Percentiles rank a stretch among this genome's conserved stretches.
Evolutionary conservation across 2,797 vertebrate genomes (phyloP).

Genomic region (Aplochiton taeniatus): DNA sequence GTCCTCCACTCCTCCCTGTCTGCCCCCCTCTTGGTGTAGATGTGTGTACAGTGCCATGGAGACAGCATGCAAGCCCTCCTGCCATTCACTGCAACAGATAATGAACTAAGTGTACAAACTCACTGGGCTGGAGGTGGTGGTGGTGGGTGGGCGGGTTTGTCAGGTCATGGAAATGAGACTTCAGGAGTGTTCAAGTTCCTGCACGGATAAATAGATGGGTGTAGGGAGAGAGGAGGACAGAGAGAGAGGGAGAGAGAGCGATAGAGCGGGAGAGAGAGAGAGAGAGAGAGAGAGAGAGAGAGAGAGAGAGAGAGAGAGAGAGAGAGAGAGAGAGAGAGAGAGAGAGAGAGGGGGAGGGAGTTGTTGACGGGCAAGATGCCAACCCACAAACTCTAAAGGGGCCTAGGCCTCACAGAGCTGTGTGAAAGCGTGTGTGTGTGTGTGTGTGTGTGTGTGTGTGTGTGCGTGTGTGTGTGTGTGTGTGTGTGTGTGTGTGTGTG

Average conservation of each 20-base stretch:
- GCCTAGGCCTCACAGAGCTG: not conserved
- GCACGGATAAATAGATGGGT: not conserved
- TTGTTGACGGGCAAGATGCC: conserved; percentile 69
- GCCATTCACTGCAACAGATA: conserved; percentile 70
- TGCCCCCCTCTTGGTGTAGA: conserved; percentile 1
- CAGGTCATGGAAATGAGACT: conserved; percentile 70
- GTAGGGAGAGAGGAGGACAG: not conserved
- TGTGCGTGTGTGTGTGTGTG: conserved; percentile 34
- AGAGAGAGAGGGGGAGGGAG: not conserved
- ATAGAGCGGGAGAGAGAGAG: not conserved
- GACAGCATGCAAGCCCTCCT: conserved; percentile 13
- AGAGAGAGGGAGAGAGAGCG: conserved; percentile 2
- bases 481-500: conserved; percentile 31
- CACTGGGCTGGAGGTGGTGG: conserved; percentile 42
- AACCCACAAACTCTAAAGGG: conserved; percentile 11
- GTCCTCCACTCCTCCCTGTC: conserved; percentile 10
- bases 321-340: not conserved
- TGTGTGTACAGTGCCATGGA: conserved; percentile 20
- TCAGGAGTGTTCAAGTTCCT: conserved; percentile 40
- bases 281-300: not conserved
- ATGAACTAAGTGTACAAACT: conserved; percentile 66
- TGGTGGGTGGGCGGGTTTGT: conserved; percentile 59
- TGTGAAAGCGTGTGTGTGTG: conserved; percentile 29
- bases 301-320: not conserved
- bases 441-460: conserved; percentile 30